These are phyloP conservation scores for Harlomillsia oculata DNA, from an alignment of 1,140 invertebrate genomes.

Conservation along the genomic window DNA sequence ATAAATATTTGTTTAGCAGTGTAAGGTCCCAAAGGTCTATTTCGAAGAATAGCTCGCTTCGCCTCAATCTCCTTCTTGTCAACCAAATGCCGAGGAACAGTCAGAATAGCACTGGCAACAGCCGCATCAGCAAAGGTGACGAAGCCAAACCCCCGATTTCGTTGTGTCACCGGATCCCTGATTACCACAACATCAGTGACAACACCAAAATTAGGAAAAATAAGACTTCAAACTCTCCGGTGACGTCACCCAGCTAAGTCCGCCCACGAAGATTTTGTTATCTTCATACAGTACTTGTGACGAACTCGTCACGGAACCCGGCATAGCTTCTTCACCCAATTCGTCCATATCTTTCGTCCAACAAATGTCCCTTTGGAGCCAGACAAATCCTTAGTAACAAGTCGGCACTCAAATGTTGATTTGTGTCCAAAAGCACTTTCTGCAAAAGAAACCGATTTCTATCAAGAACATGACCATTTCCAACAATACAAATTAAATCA, in stretches of 20 bases:
- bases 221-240: constrained; percentile 37
- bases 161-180: constrained; percentile 37
- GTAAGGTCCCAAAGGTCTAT: not conserved
- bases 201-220: constrained; percentile 36
- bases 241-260: constrained; percentile 38
- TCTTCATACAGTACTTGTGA: too few species aligned
- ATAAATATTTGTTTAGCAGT: constrained; percentile 46
- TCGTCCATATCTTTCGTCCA: too few species aligned
- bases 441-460: too few species aligned
- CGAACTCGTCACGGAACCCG: too few species aligned
- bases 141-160: constrained; percentile 39
- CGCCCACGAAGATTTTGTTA: constrained; percentile 39
- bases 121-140: constrained; percentile 38
- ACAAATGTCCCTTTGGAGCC: too few species aligned
- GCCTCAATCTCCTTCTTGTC: constrained; percentile 42
- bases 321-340: too few species aligned
- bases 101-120: constrained; percentile 36
- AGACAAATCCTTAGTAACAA: too few species aligned
- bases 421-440: too few species aligned
- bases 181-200: constrained; percentile 37
- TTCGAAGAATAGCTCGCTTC: constrained; percentile 36
- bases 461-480: too few species aligned
- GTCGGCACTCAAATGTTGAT: too few species aligned
- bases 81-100: constrained; percentile 40
- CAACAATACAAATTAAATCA: too few species aligned